phyloP scores from a whole-genome alignment of 2,113 vertebrate species.

The Alexandromys fortis region DNA sequence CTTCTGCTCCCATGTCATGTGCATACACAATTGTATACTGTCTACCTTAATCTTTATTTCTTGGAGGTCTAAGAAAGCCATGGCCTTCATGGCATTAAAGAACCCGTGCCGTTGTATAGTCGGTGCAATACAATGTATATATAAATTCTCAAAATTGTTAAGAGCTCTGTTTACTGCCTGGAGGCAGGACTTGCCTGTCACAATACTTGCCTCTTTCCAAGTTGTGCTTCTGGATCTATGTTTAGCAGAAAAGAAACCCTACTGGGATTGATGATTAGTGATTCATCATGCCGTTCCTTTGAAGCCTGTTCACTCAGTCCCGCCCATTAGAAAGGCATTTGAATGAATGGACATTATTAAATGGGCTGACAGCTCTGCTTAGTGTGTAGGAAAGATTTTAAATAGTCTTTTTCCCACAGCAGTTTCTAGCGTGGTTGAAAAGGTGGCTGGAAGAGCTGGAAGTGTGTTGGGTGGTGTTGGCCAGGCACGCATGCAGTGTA shows the following conservation, averaged over 20 bases:
- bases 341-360: constrained; percentile 41
- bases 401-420: not conserved
- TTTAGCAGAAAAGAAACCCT: constrained; percentile 37
- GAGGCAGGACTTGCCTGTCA: constrained; percentile 15
- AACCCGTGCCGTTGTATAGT: not conserved
- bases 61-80: not conserved
- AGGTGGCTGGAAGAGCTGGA: not conserved
- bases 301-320: constrained; percentile 23
- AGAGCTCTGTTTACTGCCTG: not conserved
- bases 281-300: constrained; percentile 44
- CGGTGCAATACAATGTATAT: not conserved
- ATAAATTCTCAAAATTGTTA: constrained; percentile 5
- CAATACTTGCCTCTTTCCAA: not conserved
- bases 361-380: constrained; percentile 14
- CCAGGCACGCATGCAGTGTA: not conserved
- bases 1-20: not conserved
- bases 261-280: not conserved
- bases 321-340: constrained; percentile 37
- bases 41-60: not conserved
- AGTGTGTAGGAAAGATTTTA: not conserved
- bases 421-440: not conserved
- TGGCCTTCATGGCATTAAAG: not conserved
- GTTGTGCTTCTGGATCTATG: not conserved
- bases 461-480: not conserved
- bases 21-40: not conserved